Evolutionary conservation across 2,113 vertebrate genomes (phyloP).

Genomic region (Crotalus horridus): DNA sequence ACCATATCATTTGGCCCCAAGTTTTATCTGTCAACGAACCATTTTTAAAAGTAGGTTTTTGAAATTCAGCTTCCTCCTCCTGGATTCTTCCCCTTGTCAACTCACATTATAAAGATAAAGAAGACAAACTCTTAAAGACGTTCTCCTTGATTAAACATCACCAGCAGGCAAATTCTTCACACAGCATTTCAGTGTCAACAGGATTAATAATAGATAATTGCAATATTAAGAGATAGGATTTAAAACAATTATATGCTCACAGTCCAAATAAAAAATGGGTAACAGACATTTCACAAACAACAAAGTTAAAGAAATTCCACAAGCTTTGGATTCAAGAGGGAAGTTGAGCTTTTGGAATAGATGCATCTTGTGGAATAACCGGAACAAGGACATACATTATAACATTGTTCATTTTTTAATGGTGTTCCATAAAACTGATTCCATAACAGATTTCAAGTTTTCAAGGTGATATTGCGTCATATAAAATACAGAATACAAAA

Average conservation of each 20-base stretch:
- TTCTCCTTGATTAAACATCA: conserved; percentile 51
- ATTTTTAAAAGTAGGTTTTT: conserved; percentile 28
- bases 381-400: conserved; percentile 5
- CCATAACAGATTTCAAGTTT: not conserved
- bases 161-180: conserved; percentile 41
- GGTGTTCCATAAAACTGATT: not conserved
- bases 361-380: not conserved
- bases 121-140: conserved; percentile 49
- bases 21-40: conserved; percentile 41
- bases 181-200: conserved; percentile 27
- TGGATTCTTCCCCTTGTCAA: conserved; percentile 57
- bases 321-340: not conserved
- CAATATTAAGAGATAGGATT: conserved; percentile 35
- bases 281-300: not conserved
- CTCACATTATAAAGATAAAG: conserved; percentile 52
- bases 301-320: not conserved
- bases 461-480: not conserved
- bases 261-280: not conserved
- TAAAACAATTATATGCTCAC: conserved; percentile 20
- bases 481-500: not conserved
- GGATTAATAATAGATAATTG: conserved; percentile 48
- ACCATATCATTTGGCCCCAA: conserved; percentile 40
- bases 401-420: conserved; percentile 14
- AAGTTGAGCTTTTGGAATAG: not conserved
- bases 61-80: conserved; percentile 35